Evolutionary conservation across 2,113 vertebrate genomes (phyloP), one percentile per base, ranked within the genome.

Genomic region (Neopipo cinnamomea): DNA sequence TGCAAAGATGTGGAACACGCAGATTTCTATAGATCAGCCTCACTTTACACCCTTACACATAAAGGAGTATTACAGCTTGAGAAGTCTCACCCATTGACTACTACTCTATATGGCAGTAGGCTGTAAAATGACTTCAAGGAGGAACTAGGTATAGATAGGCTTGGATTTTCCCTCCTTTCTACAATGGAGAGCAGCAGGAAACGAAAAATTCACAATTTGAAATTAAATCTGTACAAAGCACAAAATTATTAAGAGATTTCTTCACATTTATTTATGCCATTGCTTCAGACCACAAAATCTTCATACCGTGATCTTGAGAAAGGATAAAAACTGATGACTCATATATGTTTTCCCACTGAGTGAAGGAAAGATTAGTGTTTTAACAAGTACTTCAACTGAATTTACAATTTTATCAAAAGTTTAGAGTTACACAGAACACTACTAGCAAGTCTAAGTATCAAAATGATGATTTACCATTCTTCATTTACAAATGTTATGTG

Each of bases 401-500:
- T 68, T 89, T 50, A 61, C 30, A 42, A 23, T 86, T 35, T 20
- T 52, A 30, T 41, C 83, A 83, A 19, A 35, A 78, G 6, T 62
- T 77, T n/a, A 44, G 44, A 85, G 46, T 65, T 81, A 62, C 22
- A 49, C 10, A 71, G 20, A 86, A 84, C n/a, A 66, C 63, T 49
- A 44, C 8, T 23, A 90, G 46, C 10, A 41, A 50, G 37, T 74
- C 30, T 13, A 75, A 82, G 12, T 15, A 85, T 7, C 59, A 65
- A 93, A 86, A 35, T 16, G 0, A 50, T 25, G 19, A 80, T 65
- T 76, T 23, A 79, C 3, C 4, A 30, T 28, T 61, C 72, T 73
- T 28, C 55, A 52, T 76, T 86, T 61, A 24, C 9, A 28, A 15
- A 14, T 41, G 13, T 24, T 25, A 31, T 1, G 5, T 0, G 0